Conservation (phyloP, 53 echinoderm and acorn worm species). For the Echinometra lucunter region DNA sequence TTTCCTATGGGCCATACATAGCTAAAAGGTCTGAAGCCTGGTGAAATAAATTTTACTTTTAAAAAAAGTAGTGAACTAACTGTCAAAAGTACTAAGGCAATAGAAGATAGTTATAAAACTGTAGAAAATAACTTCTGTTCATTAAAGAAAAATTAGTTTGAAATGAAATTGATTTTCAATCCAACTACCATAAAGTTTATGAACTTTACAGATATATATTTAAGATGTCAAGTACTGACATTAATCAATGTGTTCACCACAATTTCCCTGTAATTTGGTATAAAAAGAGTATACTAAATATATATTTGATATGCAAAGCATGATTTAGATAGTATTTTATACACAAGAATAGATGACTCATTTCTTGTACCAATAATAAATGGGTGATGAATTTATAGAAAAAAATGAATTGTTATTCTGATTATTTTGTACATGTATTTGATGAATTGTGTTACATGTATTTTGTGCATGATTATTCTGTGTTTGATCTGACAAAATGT, state of each 20-base stretch:
- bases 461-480: no score
- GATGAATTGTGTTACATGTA: no score
- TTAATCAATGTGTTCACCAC: slow-evolving; percentile 3
- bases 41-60: neutral
- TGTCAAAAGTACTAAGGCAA: neutral
- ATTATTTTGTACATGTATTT: neutral
- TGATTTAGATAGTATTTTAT: slow-evolving; percentile 47
- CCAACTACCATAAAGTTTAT: neutral
- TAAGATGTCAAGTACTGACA: slow-evolving; percentile 33
- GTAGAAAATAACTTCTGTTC: neutral
- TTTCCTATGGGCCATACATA: neutral
- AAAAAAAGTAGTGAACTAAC: neutral
- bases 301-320: slow-evolving; percentile 63
- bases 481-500: no score
- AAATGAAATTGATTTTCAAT: neutral
- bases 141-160: neutral
- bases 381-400: slow-evolving; percentile 53
- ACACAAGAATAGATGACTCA: slow-evolving; percentile 38
- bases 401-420: neutral
- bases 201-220: neutral
- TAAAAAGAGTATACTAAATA: slow-evolving; percentile 46
- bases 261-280: neutral
- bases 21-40: neutral
- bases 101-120: neutral
- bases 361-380: slow-evolving; percentile 49